Evolutionary conservation across 1,140 invertebrate species (phyloP).

Genomic region (Liolophura sinensis): DNA sequence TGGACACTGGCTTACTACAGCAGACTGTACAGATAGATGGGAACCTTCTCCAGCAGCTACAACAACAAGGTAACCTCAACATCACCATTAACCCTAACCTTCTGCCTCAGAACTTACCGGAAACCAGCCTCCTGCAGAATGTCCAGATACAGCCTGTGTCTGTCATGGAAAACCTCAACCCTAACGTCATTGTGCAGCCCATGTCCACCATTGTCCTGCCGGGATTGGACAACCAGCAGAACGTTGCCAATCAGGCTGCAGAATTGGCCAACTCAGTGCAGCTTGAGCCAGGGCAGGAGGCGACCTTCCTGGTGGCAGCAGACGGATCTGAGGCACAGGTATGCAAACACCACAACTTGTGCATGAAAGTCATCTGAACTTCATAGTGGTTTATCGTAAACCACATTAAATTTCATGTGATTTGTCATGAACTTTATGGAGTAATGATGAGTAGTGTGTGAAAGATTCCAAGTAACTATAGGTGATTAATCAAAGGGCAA

Average conservation of each 20-base stretch:
- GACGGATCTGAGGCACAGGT: too few species aligned
- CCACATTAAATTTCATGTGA: too few species aligned
- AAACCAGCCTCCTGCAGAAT: conserved; percentile 12
- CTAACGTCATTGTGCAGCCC: conserved; percentile 49
- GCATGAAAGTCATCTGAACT: too few species aligned
- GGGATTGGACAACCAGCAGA: background rate
- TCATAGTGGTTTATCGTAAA: too few species aligned
- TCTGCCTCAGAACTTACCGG: conserved; percentile 24
- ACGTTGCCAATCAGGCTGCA: background rate
- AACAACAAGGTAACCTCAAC: conserved; percentile 58
- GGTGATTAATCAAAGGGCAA: too few species aligned
- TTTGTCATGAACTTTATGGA: too few species aligned
- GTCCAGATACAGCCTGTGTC: conserved; percentile 24
- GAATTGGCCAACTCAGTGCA: background rate
- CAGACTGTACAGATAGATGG: conserved; percentile 61
- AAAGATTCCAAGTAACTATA: too few species aligned
- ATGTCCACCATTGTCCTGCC: conserved; percentile 27
- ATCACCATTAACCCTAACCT: conserved; percentile 53
- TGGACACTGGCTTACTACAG: conserved; percentile 55
- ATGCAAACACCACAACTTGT: too few species aligned
- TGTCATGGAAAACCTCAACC: conserved; percentile 35
- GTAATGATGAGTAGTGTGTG: too few species aligned
- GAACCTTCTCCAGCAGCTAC: conserved; percentile 58
- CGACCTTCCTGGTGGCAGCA: too few species aligned
- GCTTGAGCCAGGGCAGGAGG: background rate